These are phyloP conservation scores for Arenaria interpres DNA, from an alignment of 2,113 vertebrate genomes.

Conservation along the genomic window DNA sequence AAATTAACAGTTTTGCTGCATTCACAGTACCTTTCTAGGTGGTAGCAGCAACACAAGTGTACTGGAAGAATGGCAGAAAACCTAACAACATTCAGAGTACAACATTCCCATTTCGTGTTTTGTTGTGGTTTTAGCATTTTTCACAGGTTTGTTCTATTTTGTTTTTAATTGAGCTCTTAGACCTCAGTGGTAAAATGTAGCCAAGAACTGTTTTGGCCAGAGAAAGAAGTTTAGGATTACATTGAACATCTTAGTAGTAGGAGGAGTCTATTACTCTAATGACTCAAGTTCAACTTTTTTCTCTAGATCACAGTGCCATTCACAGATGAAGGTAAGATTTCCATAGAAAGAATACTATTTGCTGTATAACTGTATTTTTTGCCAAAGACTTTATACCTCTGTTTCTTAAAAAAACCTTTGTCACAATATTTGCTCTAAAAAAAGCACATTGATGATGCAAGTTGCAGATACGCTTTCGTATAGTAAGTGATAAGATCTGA, in stretches of 20 bases:
- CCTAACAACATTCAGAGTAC: background rate
- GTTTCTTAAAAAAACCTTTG: background rate
- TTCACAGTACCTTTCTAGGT: background rate
- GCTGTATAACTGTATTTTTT: background rate
- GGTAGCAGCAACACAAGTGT: background rate
- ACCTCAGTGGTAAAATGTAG: background rate
- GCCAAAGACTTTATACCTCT: background rate
- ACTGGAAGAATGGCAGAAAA: background rate
- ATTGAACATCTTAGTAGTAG: background rate
- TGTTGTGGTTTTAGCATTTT: background rate
- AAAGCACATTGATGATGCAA: rapidly evolving
- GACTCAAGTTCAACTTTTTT: background rate
- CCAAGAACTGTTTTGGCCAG: background rate
- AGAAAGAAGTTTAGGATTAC: background rate
- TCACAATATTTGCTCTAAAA: background rate
- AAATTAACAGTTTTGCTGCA: background rate
- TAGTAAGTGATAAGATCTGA: background rate
- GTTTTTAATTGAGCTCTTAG: background rate
- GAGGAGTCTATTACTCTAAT: background rate
- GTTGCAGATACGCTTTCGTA: background rate
- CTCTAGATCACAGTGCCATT: background rate
- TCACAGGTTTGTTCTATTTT: background rate
- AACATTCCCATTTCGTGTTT: background rate
- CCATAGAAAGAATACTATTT: background rate
- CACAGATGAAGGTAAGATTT: background rate